phyloP scores from a whole-genome alignment of 2,888 invertebrate species.

The Gymnocheta viridis region DNA sequence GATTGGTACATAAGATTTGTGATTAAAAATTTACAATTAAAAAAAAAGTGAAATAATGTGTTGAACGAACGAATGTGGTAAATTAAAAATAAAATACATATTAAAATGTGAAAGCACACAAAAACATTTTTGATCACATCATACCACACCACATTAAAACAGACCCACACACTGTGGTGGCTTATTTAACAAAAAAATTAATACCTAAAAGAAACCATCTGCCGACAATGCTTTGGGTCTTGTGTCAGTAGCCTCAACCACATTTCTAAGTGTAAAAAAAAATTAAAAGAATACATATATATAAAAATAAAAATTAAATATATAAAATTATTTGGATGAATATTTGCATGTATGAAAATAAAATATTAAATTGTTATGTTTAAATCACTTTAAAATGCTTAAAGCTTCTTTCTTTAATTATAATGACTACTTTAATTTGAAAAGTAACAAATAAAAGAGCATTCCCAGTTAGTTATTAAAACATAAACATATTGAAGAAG shows the following conservation, averaged over 20 bases:
- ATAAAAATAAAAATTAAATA: conserved; percentile 38
- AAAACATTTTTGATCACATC: conserved; percentile 40
- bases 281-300: conserved; percentile 58
- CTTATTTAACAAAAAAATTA: conserved; percentile 51
- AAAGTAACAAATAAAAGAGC: conserved; percentile 46
- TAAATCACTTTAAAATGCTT: conserved; percentile 12
- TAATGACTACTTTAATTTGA: conserved; percentile 33
- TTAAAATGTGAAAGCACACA: conserved; percentile 37
- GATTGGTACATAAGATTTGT: background rate
- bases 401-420: conserved; percentile 7
- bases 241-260: conserved; percentile 80
- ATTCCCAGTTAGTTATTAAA: conserved; percentile 55
- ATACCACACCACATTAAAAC: conserved; percentile 53
- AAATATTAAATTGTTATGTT: conserved; percentile 42
- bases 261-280: conserved; percentile 78
- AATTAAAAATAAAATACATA: conserved; percentile 30
- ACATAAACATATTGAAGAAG: conserved; percentile 28
- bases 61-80: conserved; percentile 13
- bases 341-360: conserved; percentile 17
- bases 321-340: conserved; percentile 12
- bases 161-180: conserved; percentile 43
- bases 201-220: conserved; percentile 82
- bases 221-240: conserved; percentile 82
- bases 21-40: conserved; percentile 24
- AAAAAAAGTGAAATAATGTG: background rate